Evolutionary conservation across 1,140 invertebrate species (phyloP), one percentile per base, ranked within the genome.

Genomic region (Drosophila guanche): DNA sequence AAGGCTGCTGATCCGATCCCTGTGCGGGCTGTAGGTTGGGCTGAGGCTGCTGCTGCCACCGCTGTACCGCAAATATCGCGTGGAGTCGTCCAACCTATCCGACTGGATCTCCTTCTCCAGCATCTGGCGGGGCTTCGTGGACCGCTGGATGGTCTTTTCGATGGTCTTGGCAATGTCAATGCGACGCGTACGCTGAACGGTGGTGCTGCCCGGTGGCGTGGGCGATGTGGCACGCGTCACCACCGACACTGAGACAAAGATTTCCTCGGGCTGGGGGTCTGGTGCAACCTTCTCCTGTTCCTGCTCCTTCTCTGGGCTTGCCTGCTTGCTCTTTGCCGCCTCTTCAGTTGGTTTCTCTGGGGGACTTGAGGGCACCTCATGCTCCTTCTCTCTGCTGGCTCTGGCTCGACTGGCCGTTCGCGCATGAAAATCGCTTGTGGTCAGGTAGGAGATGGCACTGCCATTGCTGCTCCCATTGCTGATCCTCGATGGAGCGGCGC

Each of bases 211-310:
- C 1, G 95, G 95, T 2, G 95, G 93, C 0, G 94, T 95, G 1
- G 96, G 96, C 6, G 95, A 96, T 1, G 96, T 97, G 40, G 94
- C 94, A 71, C 96, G 92, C 0, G 95, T 96, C 0, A 95, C 92
- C 16, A 96, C 93, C 4, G 93, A 93, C 4, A 96, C 79, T 1
- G 93, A 93, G 25, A 93, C 86, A 48, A 93, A 91, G 10, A 92
- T 92, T 59, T 91, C 90, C 42, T 63, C 60, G 8, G 57, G 5
- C 27, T 54, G 43, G 3, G 42, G n/a, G 1, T 73, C 65, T 3
- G 4, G 10, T 20, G 20, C 0, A 16, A 51, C 2, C 0, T 41
- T 5, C 14, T 41, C 22, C 0, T 62, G 10, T 2, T 20, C 50
- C 22, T 23, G n/a, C 41, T 33, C 2, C 22, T 62, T 60, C 48